Evolutionary conservation across 2,797 vertebrate genomes (phyloP).

Genomic region (Tarsius wallacei): DNA sequence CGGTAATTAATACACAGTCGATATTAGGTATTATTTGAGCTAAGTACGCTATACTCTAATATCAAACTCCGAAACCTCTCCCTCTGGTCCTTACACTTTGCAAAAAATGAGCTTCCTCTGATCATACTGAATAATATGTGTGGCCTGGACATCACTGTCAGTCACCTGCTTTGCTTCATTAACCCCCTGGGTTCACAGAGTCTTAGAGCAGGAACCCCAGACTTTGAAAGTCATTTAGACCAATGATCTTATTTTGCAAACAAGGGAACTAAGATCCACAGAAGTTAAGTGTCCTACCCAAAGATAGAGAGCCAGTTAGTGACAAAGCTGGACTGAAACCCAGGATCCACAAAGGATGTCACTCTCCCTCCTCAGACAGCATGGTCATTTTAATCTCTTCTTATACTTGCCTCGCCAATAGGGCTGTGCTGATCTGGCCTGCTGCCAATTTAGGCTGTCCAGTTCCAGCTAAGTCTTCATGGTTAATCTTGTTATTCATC

Average conservation of each 20-base stretch:
- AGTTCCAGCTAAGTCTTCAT: constrained; percentile 53
- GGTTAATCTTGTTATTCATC: constrained; percentile 72
- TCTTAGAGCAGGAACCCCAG: neutral
- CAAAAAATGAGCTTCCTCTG: constrained; percentile 30
- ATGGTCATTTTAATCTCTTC: constrained; percentile 7
- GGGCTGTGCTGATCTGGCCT: neutral
- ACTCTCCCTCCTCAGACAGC: neutral
- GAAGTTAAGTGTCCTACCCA: neutral
- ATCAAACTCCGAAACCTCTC: constrained; percentile 50
- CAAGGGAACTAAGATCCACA: neutral
- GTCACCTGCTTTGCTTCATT: constrained; percentile 1
- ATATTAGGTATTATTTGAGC: constrained; percentile 41
- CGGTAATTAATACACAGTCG: neutral
- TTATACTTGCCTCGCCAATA: constrained; percentile 1
- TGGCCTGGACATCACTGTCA: neutral
- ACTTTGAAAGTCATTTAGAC: constrained; percentile 34
- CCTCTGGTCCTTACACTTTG: neutral
- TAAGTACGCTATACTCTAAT: neutral
- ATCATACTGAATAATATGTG: neutral
- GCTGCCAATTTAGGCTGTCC: constrained; percentile 41
- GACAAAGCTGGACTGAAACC: neutral
- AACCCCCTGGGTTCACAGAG: neutral
- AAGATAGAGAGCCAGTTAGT: neutral
- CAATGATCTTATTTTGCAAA: constrained; percentile 59
- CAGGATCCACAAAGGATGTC: neutral